Conservation (phyloP, 2,797 vertebrate species). For the Kryptopterus vitreolus region DNA sequence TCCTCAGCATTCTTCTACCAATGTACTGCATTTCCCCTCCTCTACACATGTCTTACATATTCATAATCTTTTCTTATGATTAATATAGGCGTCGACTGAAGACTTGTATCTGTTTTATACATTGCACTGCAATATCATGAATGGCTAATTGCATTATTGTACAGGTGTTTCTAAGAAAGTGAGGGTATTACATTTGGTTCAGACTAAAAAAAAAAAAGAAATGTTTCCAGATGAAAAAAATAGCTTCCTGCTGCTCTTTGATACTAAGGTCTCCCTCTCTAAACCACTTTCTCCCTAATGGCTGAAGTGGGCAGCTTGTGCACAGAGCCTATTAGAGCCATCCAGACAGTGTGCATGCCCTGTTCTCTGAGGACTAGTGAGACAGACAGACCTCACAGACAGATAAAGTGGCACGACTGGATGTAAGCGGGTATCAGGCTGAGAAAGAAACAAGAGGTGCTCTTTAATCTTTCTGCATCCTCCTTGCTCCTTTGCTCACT, state of each 20-base stretch:
- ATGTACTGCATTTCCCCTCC: no score
- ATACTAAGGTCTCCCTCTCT: neutral
- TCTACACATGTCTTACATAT: no score
- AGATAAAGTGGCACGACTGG: constrained; percentile 26
- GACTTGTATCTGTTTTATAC: neutral
- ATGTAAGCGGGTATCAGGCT: constrained; percentile 40
- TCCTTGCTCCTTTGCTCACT: constrained; percentile 25
- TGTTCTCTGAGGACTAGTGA: constrained; percentile 25
- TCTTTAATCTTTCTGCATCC: constrained; percentile 72
- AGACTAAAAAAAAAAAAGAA: neutral
- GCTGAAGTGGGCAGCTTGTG: constrained; percentile 31
- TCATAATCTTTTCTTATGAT: no score
- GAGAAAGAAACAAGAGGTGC: constrained; percentile 30
- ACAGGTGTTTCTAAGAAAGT: constrained; percentile 7
- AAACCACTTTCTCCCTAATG: constrained; percentile 22
- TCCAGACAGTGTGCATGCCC: constrained; percentile 24
- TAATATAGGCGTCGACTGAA: neutral
- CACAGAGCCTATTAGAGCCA: constrained; percentile 38
- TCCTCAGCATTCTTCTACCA: no score
- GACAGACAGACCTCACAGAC: constrained; percentile 22
- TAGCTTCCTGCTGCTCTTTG: neutral
- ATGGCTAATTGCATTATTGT: neutral
- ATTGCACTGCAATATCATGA: neutral
- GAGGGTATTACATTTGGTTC: neutral
- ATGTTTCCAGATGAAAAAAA: neutral